These are phyloP conservation scores for Scalopus aquaticus DNA, from an alignment of 2,113 vertebrate genomes.

Conservation along the genomic window DNA sequence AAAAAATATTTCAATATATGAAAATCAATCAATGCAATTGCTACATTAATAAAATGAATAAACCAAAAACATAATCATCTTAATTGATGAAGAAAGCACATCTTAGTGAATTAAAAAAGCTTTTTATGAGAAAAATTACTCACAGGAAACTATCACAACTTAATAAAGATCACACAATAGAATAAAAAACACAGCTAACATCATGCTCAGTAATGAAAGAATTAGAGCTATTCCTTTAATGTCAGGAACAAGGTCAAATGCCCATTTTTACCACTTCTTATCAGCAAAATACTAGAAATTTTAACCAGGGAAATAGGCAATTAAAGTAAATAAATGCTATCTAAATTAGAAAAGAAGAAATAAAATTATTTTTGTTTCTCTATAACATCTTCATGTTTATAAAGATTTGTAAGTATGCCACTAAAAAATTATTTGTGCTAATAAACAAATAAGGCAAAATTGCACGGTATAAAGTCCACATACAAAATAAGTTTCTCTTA, in stretches of 20 bases:
- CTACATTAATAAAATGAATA: not conserved
- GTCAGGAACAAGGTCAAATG: too few relatives aligned
- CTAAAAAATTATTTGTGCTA: not conserved
- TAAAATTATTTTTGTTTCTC: not conserved
- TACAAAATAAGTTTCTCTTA: not conserved
- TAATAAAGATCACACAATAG: not conserved
- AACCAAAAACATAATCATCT: not conserved
- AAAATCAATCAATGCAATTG: not conserved
- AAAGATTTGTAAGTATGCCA: not conserved
- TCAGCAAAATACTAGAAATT: not conserved
- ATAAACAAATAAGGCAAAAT: not conserved
- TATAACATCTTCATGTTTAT: too few relatives aligned
- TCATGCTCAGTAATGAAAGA: not conserved
- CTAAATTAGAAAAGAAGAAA: not conserved
- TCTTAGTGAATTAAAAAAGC: not conserved
- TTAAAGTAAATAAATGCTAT: not conserved
- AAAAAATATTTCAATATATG: not conserved
- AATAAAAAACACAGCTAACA: not conserved
- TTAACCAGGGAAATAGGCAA: not conserved
- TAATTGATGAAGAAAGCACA: not conserved
- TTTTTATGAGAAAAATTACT: not conserved
- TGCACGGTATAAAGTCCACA: not conserved
- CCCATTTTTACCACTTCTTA: not conserved
- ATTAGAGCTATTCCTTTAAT: not conserved
- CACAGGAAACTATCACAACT: not conserved